A percentile compares a stretch with the other conserved stretches of the same genome.
phyloP scores from a whole-genome alignment of 2,113 vertebrate species.

The Labrus mixtus region DNA sequence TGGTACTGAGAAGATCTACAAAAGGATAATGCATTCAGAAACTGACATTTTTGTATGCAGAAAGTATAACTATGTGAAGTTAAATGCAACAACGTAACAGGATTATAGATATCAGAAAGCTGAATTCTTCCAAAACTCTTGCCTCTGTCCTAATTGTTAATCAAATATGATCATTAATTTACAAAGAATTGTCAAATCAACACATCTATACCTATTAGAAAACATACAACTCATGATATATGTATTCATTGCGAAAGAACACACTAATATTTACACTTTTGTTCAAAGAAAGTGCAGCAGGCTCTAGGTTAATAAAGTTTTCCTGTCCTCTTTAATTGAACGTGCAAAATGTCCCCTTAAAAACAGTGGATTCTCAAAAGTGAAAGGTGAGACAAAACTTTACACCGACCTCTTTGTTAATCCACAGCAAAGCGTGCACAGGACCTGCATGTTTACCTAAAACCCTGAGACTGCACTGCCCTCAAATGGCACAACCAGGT shows the following conservation, averaged over 20 bases:
- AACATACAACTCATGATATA: no score
- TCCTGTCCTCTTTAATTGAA: not conserved
- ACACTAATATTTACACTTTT: not conserved
- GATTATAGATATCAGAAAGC: not conserved
- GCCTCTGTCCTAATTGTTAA: no score
- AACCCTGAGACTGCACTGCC: constrained; percentile 89
- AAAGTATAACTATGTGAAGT: not conserved
- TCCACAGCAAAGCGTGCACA: constrained; percentile 18
- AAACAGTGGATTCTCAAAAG: constrained; percentile 9
- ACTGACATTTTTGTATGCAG: no score
- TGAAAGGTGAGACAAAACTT: constrained; percentile 50
- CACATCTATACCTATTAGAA: no score
- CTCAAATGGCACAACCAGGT: constrained; percentile 85
- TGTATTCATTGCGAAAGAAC: no score
- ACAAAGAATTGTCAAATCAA: no score
- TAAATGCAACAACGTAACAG: not conserved
- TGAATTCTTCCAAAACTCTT: no score
- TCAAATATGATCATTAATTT: no score
- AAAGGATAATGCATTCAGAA: no score
- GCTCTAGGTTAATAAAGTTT: not conserved
- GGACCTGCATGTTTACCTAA: constrained; percentile 51
- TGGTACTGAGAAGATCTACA: not conserved
- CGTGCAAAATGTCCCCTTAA: constrained; percentile 6
- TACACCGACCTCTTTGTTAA: constrained; percentile 51
- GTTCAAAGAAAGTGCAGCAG: not conserved